These are phyloP conservation scores for Steatornis caripensis DNA, from an alignment of 2,113 vertebrate genomes.

Conservation along the genomic window DNA sequence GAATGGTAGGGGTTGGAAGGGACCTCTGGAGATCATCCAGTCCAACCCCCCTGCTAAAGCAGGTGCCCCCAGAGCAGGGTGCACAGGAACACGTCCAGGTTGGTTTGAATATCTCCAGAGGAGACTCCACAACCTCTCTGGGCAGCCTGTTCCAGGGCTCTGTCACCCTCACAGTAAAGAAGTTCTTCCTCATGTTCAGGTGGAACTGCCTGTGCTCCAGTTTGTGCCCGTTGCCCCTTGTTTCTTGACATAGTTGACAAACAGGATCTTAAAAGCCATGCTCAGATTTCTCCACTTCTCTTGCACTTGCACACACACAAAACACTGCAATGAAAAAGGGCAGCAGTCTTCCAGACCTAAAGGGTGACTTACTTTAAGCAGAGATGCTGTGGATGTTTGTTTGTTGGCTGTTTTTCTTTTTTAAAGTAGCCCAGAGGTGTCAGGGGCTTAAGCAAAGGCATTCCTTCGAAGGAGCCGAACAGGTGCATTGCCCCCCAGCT, in stretches of 20 bases:
- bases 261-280: neutral
- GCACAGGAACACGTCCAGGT: too few species aligned
- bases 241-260: neutral
- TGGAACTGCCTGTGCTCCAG: too few species aligned
- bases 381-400: neutral
- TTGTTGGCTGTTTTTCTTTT: neutral
- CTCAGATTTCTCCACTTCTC: neutral
- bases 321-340: neutral
- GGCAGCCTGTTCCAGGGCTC: too few species aligned
- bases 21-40: too few species aligned
- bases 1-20: too few species aligned
- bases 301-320: neutral
- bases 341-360: neutral
- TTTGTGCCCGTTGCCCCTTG: too few species aligned
- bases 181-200: too few species aligned
- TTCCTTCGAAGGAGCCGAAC: neutral
- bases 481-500: accelerated
- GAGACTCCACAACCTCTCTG: too few species aligned
- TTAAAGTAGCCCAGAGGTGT: neutral
- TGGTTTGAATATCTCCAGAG: too few species aligned
- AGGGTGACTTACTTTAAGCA: neutral
- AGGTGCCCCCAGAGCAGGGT: too few species aligned
- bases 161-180: too few species aligned
- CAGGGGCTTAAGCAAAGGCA: neutral
- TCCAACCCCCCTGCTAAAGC: too few species aligned